Base-by-base conservation (phyloP, 2,113 vertebrate genomes). In the Dinomys branickii region DNA sequence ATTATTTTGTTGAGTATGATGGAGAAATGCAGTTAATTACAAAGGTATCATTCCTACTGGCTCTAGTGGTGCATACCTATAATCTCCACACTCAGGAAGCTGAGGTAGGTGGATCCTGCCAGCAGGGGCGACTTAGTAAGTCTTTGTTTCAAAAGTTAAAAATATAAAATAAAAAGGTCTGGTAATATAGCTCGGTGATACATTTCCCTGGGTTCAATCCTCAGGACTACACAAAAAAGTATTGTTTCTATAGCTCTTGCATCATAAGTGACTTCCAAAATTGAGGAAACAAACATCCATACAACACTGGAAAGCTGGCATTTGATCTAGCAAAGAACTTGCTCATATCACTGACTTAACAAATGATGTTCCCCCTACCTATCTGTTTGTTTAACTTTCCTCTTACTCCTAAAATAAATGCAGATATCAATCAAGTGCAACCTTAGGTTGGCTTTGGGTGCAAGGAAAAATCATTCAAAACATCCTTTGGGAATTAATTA, bases 241-340 rank as follows among this genome's bases (percentile, higher is more conserved):
- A 71, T 73, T 61, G 12, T 50, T 22, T 88, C 69, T 58, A 9
- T 71, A 91, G 61, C 26, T 9, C 33, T 84, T 88, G 41, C 26
- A 73, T 71, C 90, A 30, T 85, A 67, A 83, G 35, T 75, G 56
- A 33, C 58, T 20, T 56, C 35, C 61, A 3, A 65, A 44, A 41
- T 44, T 28, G 30, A 89, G 58, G 19, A 90, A 94, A 54, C 52
- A 59, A 94, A 47, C 33, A 52, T 41, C 56, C 44, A 47, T 85
- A 11, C 9, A 75, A 9, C 58, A n/a, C 65, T 85, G 85, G 56
- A 90, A 94, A 89, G 38, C 41, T 28, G 54, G 75, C 65, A 77
- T 50, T 90, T 63, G 75, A 83, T 83, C 94, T 67, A 83, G 24
- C 65, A 86, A 92, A 92, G 38, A 44, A 82, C 28, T 63, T 85